Conservation (phyloP, 2,113 vertebrate species). For the Protomyctophum bolini region DNA sequence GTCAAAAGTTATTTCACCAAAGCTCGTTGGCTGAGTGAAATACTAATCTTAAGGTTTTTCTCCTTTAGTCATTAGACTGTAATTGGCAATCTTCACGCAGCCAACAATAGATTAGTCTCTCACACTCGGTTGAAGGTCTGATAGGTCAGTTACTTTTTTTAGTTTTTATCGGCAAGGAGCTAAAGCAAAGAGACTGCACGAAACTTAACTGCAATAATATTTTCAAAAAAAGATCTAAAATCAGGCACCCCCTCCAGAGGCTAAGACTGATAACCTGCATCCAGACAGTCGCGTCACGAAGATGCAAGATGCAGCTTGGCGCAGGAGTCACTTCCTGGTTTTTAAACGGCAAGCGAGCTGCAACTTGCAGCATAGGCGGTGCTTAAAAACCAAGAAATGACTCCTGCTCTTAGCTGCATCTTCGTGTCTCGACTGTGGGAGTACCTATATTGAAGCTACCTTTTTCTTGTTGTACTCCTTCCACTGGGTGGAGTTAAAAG, state of each 20-base stretch:
- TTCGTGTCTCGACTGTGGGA: too few species aligned
- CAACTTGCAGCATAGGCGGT: too few species aligned
- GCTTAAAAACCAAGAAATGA: too few species aligned
- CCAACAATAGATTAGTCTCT: constrained; percentile 18
- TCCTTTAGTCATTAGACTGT: neutral
- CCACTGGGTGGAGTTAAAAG: constrained; percentile 41
- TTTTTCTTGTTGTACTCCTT: constrained; percentile 44
- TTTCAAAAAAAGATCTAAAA: constrained; percentile 31
- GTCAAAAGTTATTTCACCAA: constrained; percentile 54
- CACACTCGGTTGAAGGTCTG: constrained; percentile 40
- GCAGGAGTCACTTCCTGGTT: too few species aligned
- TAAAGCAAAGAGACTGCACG: constrained; percentile 10
- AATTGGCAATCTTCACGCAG: constrained; percentile 37
- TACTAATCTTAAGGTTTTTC: constrained; percentile 25
- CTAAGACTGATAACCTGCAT: constrained; percentile 19
- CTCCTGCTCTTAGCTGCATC: too few species aligned
- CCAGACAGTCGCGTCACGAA: too few species aligned
- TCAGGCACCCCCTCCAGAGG: constrained; percentile 36
- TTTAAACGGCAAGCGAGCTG: too few species aligned
- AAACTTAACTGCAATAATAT: constrained; percentile 54
- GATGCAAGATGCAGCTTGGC: too few species aligned
- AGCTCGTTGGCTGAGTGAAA: constrained; percentile 28
- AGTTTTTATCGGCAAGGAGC: constrained; percentile 29
- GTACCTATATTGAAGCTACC: constrained; percentile 15
- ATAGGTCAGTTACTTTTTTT: constrained; percentile 23